Percentiles rank a stretch among this genome's conserved stretches.
Evolutionary conservation across 2,113 vertebrate genomes (phyloP).

Genomic region (Oryzias woworae): DNA sequence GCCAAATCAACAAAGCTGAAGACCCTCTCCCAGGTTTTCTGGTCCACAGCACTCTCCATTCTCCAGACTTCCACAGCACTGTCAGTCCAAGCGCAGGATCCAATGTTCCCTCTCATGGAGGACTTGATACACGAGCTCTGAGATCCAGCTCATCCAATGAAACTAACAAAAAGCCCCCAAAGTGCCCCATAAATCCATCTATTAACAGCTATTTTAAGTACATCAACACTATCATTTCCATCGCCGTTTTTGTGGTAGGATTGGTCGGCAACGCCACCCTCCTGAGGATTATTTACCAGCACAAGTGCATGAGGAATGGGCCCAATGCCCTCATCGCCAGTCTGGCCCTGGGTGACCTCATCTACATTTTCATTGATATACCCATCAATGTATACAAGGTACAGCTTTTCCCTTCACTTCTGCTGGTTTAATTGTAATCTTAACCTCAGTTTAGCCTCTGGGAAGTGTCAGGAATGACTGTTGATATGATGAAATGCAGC

Average conservation of each 20-base stretch:
- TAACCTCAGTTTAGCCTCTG: background rate
- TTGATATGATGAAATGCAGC: constrained; percentile 34
- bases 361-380: constrained; percentile 93
- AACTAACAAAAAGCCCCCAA: constrained; percentile 31
- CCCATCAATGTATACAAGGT: constrained; percentile 97
- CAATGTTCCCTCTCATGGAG: background rate
- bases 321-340: constrained; percentile 97
- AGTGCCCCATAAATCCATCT: constrained; percentile 72
- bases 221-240: constrained; percentile 91
- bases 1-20: constrained; percentile 66
- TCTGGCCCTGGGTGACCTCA: constrained; percentile 94
- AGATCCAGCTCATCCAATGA: constrained; percentile 15
- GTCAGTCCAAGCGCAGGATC: constrained; percentile 17
- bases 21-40: constrained; percentile 8
- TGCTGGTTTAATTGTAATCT: constrained; percentile 4
- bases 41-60: constrained; percentile 48
- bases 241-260: constrained; percentile 91
- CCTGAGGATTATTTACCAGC: constrained; percentile 97
- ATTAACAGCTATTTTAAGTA: constrained; percentile 86
- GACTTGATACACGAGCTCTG: background rate
- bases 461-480: constrained; percentile 8
- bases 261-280: constrained; percentile 95
- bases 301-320: constrained; percentile 99
- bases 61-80: constrained; percentile 45
- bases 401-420: constrained; percentile 32